A percentile compares a stretch with the other conserved stretches of the same genome.
These are phyloP conservation scores for Tinea trinotella DNA, from an alignment of 2,888 invertebrate species.

Conservation along the genomic window DNA sequence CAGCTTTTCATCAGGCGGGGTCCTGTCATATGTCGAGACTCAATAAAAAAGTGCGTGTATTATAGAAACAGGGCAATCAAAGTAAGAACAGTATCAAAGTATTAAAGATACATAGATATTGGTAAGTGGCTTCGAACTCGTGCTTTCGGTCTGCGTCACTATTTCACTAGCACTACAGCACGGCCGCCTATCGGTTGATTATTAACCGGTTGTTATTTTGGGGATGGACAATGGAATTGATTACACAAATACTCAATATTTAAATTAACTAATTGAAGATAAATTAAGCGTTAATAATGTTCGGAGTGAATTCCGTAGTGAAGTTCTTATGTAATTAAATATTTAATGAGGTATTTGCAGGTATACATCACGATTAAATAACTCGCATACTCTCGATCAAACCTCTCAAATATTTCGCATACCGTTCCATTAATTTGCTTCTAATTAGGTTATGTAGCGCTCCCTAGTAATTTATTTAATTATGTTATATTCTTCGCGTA, in stretches of 20 bases:
- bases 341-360: constrained; percentile 5
- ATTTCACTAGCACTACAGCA: too few relatives aligned
- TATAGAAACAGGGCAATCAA: too few relatives aligned
- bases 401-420: constrained; percentile 3
- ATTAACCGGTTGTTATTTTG: too few relatives aligned
- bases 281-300: neutral
- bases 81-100: too few relatives aligned
- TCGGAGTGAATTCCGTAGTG: neutral
- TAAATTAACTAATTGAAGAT: neutral
- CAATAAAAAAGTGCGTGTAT: too few relatives aligned
- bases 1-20: too few relatives aligned
- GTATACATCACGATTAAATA: constrained; percentile 3
- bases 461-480: neutral
- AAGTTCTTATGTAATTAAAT: constrained; percentile 6
- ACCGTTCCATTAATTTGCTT: neutral
- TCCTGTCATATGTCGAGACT: too few relatives aligned
- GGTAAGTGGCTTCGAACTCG: too few relatives aligned
- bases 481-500: neutral
- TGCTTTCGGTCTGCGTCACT: too few relatives aligned
- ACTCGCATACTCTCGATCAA: constrained; percentile 8
- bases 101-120: too few relatives aligned
- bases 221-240: too few relatives aligned
- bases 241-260: neutral
- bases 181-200: too few relatives aligned
- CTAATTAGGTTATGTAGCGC: constrained; percentile 4